A percentile compares a stretch with the other conserved stretches of the same genome.
These are phyloP conservation scores for Automeris io DNA, from an alignment of 2,888 invertebrate genomes.

Conservation along the genomic window DNA sequence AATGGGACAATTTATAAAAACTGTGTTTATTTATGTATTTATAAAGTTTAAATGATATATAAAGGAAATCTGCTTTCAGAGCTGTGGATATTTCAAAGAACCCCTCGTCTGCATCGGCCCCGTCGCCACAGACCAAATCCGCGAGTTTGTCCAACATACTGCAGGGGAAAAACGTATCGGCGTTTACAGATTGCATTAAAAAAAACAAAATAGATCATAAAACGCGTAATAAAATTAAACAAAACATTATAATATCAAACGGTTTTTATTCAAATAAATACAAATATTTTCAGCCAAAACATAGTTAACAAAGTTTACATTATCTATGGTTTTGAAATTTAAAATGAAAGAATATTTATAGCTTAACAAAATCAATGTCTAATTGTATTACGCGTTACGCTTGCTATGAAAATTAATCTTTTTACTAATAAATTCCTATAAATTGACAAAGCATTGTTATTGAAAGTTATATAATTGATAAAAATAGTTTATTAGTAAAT, in stretches of 20 bases:
- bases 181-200: slow-evolving; percentile 73
- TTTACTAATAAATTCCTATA: slow-evolving; percentile 7
- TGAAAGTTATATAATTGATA: neutral
- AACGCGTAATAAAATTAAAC: slow-evolving; percentile 16
- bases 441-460: neutral
- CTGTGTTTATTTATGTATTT: neutral
- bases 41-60: neutral
- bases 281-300: neutral
- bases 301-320: neutral
- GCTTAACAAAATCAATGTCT: neutral
- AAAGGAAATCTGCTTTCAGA: slow-evolving; percentile 62
- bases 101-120: slow-evolving; percentile 92
- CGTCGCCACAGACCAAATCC: slow-evolving; percentile 86
- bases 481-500: slow-evolving; percentile 28
- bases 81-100: slow-evolving; percentile 94
- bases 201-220: slow-evolving; percentile 9
- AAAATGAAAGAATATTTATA: neutral
- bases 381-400: neutral
- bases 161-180: slow-evolving; percentile 89
- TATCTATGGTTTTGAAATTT: neutral
- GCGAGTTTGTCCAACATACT: slow-evolving; percentile 83
- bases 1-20: too few species aligned
- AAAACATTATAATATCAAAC: neutral
- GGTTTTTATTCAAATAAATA: neutral
- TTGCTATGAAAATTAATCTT: slow-evolving; percentile 5